phyloP scores from a whole-genome alignment of 2,888 invertebrate species.

The Autographa pulchrina region DNA sequence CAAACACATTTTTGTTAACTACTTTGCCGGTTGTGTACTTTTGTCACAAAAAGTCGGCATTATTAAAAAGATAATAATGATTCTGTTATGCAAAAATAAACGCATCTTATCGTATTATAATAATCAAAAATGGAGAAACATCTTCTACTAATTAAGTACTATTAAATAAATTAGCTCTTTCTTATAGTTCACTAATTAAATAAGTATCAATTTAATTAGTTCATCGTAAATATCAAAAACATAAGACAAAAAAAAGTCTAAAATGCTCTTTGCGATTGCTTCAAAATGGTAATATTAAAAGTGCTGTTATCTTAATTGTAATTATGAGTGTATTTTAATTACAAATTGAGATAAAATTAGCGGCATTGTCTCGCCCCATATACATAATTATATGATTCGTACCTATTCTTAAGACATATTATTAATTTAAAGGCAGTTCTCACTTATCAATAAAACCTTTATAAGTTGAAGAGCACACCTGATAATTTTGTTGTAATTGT shows the following conservation, averaged over 20 bases:
- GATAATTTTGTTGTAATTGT: background rate
- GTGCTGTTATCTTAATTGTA: background rate
- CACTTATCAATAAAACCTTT: background rate
- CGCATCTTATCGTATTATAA: background rate
- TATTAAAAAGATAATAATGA: background rate
- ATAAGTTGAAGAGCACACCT: background rate
- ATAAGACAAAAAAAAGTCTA: background rate
- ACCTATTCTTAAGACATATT: background rate
- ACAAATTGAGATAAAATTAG: background rate
- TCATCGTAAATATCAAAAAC: background rate
- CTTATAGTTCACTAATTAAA: background rate
- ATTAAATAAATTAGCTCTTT: background rate
- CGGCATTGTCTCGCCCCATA: background rate
- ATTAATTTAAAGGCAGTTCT: background rate
- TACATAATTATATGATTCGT: background rate
- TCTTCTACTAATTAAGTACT: background rate
- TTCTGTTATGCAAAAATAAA: background rate
- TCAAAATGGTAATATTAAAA: slow-evolving; percentile 1
- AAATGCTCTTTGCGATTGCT: background rate
- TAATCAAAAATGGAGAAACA: background rate
- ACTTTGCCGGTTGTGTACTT: too few relatives aligned
- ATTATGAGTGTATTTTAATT: background rate
- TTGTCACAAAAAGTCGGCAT: too few relatives aligned
- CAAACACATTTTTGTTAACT: too few relatives aligned
- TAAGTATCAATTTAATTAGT: background rate